phyloP scores from a whole-genome alignment of 2,113 vertebrate genomes.

The Otocyon megalotis region DNA sequence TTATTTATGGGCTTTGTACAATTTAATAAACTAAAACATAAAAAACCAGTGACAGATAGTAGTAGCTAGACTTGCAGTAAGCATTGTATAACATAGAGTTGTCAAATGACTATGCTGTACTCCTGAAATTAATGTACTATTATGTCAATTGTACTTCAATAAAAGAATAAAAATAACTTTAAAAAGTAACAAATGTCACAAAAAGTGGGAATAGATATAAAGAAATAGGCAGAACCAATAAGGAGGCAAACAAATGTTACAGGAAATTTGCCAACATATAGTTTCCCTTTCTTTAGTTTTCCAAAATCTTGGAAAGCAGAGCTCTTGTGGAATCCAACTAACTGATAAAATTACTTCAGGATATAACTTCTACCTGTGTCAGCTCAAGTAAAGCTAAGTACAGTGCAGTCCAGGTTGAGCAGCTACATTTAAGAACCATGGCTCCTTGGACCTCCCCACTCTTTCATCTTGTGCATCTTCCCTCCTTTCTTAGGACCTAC shows the following conservation, averaged over 20 bases:
- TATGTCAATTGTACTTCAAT: neutral
- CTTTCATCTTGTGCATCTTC: neutral
- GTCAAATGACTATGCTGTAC: neutral
- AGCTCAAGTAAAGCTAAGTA: neutral
- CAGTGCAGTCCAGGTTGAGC: neutral
- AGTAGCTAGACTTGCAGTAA: neutral
- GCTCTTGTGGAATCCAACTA: neutral
- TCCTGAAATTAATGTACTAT: neutral
- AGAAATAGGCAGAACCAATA: neutral
- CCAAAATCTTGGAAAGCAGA: neutral
- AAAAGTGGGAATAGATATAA: neutral
- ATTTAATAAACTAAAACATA: conserved; percentile 27
- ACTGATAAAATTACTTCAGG: neutral
- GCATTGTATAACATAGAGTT: neutral
- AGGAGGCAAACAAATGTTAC: neutral
- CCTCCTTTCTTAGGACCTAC: neutral
- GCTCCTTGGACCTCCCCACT: neutral
- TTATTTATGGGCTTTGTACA: neutral
- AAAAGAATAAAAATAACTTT: neutral
- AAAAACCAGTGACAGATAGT: neutral
- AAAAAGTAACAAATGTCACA: neutral
- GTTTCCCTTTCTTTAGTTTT: conserved; percentile 2
- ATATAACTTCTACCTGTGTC: neutral
- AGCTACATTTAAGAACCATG: neutral
- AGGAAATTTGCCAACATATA: neutral